Conservation (phyloP, 2,113 vertebrate species). For the Pungitius pungitius region DNA sequence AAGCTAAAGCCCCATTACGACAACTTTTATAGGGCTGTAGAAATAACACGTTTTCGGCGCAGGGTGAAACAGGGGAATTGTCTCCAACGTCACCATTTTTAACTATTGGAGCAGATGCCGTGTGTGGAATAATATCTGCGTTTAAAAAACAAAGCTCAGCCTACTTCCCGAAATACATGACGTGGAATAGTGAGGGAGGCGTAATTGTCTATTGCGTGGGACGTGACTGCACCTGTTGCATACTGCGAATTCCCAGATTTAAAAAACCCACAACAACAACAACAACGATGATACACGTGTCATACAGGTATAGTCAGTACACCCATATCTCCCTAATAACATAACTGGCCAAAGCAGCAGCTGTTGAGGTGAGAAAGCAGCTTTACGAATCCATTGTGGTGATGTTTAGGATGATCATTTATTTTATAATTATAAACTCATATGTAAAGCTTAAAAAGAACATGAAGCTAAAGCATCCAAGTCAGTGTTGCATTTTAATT, state of each 20-base stretch:
- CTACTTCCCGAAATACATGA: background rate
- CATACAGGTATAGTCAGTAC: background rate
- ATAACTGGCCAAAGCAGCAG: background rate
- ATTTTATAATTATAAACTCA: too few relatives aligned
- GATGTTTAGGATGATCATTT: background rate
- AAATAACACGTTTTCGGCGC: slow-evolving; percentile 41
- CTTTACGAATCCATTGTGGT: background rate
- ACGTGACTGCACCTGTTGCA: slow-evolving; percentile 17
- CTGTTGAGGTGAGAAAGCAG: background rate
- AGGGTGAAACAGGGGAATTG: slow-evolving; percentile 9
- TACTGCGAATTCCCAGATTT: slow-evolving; percentile 45
- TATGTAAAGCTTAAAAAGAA: background rate
- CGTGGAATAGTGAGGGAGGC: background rate
- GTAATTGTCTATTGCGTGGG: background rate
- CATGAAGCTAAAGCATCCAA: background rate
- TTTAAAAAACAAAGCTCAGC: background rate
- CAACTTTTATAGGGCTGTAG: slow-evolving; percentile 72
- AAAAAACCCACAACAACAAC: slow-evolving; percentile 4
- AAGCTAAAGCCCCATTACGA: slow-evolving; percentile 57
- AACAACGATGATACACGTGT: background rate
- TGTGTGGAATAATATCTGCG: background rate
- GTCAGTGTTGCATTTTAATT: background rate
- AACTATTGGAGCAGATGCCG: background rate
- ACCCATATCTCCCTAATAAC: background rate
- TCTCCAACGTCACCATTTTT: slow-evolving; percentile 2